These are phyloP conservation scores for Dinothrombium tinctorium DNA, from an alignment of 1,140 invertebrate genomes.

Conservation along the genomic window DNA sequence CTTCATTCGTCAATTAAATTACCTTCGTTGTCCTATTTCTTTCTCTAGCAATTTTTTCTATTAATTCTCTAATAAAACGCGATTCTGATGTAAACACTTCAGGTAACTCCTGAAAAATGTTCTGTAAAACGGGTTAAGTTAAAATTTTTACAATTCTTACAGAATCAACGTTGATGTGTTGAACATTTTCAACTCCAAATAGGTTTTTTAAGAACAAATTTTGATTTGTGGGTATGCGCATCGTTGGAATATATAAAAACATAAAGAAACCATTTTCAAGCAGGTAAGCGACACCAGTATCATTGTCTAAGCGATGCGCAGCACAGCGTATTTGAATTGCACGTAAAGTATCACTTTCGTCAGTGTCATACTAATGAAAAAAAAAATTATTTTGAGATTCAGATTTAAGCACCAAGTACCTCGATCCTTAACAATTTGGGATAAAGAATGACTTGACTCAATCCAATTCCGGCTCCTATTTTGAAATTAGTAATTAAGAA, in stretches of 20 bases:
- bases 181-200: conserved; percentile 10
- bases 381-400: too few species aligned
- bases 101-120: conserved; percentile 8
- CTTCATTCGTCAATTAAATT: too few species aligned
- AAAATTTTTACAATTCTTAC: conserved; percentile 5
- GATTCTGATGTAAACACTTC: conserved; percentile 11
- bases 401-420: too few species aligned
- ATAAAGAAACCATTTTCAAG: conserved; percentile 87
- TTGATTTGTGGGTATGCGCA: not conserved
- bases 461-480: conserved; percentile 1
- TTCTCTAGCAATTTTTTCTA: conserved; percentile 8
- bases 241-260: conserved; percentile 56
- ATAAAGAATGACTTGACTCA: conserved; percentile 20
- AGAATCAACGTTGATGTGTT: conserved; percentile 10
- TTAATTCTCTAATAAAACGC: conserved; percentile 7
- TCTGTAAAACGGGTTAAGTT: not conserved
- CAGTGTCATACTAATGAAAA: conserved; percentile 14
- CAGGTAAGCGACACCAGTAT: conserved; percentile 16
- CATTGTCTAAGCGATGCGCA: conserved; percentile 2
- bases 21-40: conserved; percentile 5
- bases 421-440: conserved; percentile 14
- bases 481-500: not conserved
- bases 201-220: conserved; percentile 9
- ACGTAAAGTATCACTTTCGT: not conserved
- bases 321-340: conserved; percentile 10